These are phyloP conservation scores for Crocidura indochinensis DNA, from an alignment of 2,797 vertebrate species.

Conservation along the genomic window DNA sequence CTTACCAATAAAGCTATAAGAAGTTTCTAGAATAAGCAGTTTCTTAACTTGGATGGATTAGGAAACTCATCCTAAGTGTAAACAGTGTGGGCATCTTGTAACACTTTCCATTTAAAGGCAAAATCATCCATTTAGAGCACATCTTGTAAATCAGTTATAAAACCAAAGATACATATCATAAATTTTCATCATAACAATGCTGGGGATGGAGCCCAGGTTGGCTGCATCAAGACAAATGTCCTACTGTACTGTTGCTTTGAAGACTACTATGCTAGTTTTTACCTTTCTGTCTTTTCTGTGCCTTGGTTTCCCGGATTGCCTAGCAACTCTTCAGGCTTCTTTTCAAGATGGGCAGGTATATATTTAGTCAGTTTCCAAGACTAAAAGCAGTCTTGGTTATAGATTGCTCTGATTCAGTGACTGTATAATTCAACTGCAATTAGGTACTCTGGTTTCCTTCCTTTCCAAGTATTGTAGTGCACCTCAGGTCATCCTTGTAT, in stretches of 20 bases:
- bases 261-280: neutral
- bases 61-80: too few relatives aligned
- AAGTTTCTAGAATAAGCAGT: too few relatives aligned
- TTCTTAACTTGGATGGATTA: too few relatives aligned
- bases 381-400: neutral
- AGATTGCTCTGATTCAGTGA: slow-evolving; percentile 17
- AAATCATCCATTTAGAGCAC: too few relatives aligned
- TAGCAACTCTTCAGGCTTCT: neutral
- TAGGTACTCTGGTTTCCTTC: slow-evolving; percentile 34
- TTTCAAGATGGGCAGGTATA: neutral
- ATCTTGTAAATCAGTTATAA: too few relatives aligned
- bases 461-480: neutral
- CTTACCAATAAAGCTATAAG: too few relatives aligned
- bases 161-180: too few relatives aligned
- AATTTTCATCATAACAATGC: too few relatives aligned
- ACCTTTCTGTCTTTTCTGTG: neutral
- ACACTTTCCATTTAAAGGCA: too few relatives aligned
- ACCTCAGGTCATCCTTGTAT: neutral
- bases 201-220: too few relatives aligned
- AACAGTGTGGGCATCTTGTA: too few relatives aligned
- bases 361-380: neutral
- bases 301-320: neutral
- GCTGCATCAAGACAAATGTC: too few relatives aligned
- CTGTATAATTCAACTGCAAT: neutral
- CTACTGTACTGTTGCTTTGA: neutral